Conservation (phyloP, 2,797 vertebrate species). For the Astyanax mexicanus region DNA sequence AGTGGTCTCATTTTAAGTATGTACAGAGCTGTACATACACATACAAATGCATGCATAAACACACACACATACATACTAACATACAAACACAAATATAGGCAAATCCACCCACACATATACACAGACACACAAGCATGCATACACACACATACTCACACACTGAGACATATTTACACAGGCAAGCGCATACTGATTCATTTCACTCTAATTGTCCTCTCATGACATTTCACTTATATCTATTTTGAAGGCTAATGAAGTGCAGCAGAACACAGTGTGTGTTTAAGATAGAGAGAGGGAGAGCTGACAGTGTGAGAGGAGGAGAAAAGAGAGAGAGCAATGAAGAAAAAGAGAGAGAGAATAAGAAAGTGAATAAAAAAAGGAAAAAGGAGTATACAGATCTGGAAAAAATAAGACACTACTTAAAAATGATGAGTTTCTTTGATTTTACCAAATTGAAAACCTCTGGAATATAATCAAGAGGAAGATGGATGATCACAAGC, state of each 20-base stretch:
- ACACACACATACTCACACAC: constrained; percentile 7
- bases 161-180: constrained; percentile 16
- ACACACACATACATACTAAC: no score
- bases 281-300: not conserved
- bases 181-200: constrained; percentile 27
- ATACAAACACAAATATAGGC: no score
- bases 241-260: constrained; percentile 25
- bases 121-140: constrained; percentile 5
- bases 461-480: no score
- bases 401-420: no score
- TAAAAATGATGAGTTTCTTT: no score
- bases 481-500: no score
- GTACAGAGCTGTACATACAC: no score
- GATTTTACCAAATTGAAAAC: no score
- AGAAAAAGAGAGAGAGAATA: not conserved
- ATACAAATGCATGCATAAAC: no score
- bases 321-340: no score
- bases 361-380: no score
- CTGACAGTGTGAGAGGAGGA: not conserved
- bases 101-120: not conserved
- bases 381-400: not conserved
- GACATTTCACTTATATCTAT: constrained; percentile 30
- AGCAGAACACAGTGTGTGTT: not conserved
- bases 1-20: no score
- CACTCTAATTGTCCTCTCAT: constrained; percentile 31